These are phyloP conservation scores for Cylas formicarius DNA, from an alignment of 1,140 invertebrate genomes.

Conservation along the genomic window DNA sequence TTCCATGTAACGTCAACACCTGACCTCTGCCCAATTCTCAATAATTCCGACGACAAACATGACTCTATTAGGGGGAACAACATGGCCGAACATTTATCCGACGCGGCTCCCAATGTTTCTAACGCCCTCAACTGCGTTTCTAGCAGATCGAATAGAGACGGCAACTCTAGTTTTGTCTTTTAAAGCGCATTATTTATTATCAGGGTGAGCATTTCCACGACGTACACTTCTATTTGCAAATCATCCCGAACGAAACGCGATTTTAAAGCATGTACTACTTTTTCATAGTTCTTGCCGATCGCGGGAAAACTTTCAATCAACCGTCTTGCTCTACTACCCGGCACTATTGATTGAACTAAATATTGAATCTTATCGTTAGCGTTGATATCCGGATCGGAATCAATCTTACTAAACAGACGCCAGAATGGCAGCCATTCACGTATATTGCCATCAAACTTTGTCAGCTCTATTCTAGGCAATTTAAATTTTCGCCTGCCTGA, in stretches of 20 bases:
- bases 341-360: too few species aligned
- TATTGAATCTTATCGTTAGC: too few species aligned
- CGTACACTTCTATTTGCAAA: constrained; percentile 3
- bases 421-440: constrained; percentile 6
- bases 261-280: constrained; percentile 5
- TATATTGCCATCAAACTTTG: too few species aligned
- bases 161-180: constrained; percentile 8
- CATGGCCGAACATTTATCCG: constrained; percentile 36
- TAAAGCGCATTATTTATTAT: constrained; percentile 9
- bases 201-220: constrained; percentile 33
- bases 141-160: constrained; percentile 22
- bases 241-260: constrained; percentile 5
- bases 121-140: constrained; percentile 33
- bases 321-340: too few species aligned
- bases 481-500: constrained; percentile 8
- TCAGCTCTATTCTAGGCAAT: neutral
- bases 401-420: constrained; percentile 4
- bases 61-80: constrained; percentile 40
- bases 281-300: constrained; percentile 8
- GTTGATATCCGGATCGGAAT: too few species aligned
- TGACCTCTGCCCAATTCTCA: constrained; percentile 33
- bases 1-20: too few species aligned
- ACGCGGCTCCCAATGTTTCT: constrained; percentile 37
- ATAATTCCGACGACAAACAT: constrained; percentile 31
- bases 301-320: neutral